Evolutionary conservation across 2,888 invertebrate genomes (phyloP).

Genomic region (Hemithea aestivaria): DNA sequence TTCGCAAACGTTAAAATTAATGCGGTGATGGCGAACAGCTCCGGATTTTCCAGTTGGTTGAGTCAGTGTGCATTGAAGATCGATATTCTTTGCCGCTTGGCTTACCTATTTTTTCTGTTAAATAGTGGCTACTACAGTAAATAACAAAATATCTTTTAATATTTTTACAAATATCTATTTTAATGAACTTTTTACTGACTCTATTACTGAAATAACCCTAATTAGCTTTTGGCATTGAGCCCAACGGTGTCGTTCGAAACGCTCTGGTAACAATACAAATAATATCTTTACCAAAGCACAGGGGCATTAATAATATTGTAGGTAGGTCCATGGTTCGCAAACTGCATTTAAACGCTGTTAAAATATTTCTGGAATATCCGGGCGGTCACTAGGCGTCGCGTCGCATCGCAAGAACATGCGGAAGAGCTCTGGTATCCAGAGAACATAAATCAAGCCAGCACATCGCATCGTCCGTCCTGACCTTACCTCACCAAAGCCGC

Average conservation of each 20-base stretch:
- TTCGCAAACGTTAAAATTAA: conserved; percentile 43
- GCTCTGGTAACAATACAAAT: neutral
- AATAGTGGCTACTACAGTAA: no score
- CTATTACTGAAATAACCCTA: conserved; percentile 1
- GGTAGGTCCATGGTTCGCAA: conserved; percentile 1
- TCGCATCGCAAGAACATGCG: no score
- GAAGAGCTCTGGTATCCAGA: conserved; percentile 68
- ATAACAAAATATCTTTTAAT: no score
- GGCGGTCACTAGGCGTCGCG: conserved; percentile 63
- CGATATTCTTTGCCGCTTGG: conserved; percentile 30
- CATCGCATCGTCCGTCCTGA: conserved; percentile 55
- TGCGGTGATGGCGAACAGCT: conserved; percentile 31
- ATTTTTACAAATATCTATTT: neutral
- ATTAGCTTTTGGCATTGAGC: conserved; percentile 5
- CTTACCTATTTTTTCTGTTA: conserved; percentile 2
- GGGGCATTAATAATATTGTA: conserved; percentile 8
- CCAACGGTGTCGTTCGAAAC: conserved; percentile 1
- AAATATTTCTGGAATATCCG: conserved; percentile 31
- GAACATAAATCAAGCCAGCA: conserved; percentile 66
- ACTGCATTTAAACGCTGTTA: conserved; percentile 18
- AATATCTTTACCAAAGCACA: conserved; percentile 3
- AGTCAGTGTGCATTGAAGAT: conserved; percentile 23
- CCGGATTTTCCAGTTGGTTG: conserved; percentile 28
- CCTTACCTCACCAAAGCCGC: conserved; percentile 52
- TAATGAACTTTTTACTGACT: conserved; percentile 5